Base-by-base conservation (phyloP, 1,140 invertebrate species). In the Hyles vespertilio region DNA sequence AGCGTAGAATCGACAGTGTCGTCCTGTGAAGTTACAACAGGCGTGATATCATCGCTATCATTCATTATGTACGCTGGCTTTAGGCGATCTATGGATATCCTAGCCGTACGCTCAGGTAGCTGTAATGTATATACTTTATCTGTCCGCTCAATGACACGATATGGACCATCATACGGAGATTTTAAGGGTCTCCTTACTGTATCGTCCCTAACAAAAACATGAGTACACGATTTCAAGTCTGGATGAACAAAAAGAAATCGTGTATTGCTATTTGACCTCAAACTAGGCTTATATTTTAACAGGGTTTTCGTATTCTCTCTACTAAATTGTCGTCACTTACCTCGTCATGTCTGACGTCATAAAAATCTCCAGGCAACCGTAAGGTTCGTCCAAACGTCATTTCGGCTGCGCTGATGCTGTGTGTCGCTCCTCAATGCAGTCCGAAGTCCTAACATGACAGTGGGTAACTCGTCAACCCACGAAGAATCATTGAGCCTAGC, bases 401-500 rank as follows among this genome's bases (percentile, higher is more conserved):
- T 65, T 53, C 65, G 0, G 76, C 61, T 10, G 77, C 46, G 47
- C 59, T 65, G 5, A 70, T 7, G 54, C 70, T 67, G 3, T 67
- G n/a, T 58, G 12, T 63, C 58, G 10, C 48, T 45, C 0, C 62
- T 52, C 11, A 65, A 61, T 3, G 52, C 51, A 47, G 34, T 43
- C 36, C 32, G 32, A 22, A 81, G 33, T 0, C 74, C 79, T 8
- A 84, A 53, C 1, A 88, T 48, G 11, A 83, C 70, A n/a, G 67
- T 63, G 2, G 80, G 79, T 33, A 89, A 65, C 9, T 51, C 51
- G 7, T 72, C 51, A 2, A 59, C 47, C 79, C 84, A 87, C 33
- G 49, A 51, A 10, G 51, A 12, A 5, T 47, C 50, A n/a, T 4
- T 40, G 32, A 51, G 8, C 12, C 58, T 22, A 7, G 57, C 58